Base-by-base conservation (phyloP, 2,888 invertebrate genomes). In the Ochropacha duplaris region DNA sequence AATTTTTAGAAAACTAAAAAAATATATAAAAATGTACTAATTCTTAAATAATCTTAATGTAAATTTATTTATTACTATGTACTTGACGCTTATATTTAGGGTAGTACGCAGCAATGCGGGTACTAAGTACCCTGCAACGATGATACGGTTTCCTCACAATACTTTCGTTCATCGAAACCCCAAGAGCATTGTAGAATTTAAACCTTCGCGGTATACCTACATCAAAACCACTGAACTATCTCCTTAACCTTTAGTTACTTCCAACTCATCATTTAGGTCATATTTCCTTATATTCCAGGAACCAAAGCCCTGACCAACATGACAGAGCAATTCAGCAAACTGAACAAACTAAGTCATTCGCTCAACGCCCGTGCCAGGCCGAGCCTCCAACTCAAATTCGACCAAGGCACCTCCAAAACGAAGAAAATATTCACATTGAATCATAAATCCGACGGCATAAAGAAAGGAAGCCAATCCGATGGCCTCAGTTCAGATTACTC, bases 241-340 rank as follows among this genome's bases (percentile, higher is more conserved):
- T 54, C 57, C 14, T 36, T 2, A 52, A 34, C 24, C 9, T 26
- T 1, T 31, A 24, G 22, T 16, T 22, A 16, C 49, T 52, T 31
- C 22, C 22, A 4, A 12, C 28, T n/a, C 28, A 9, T 28, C 6
- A 9, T n/a, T n/a, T n/a, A n/a, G n/a, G n/a, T n/a, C 55, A 44
- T 49, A 59, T 58, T 80, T 88, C 8, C 11, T 31, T 12, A 31
- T 31, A 31, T 64, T 19, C 4, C 82, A 96, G 97, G 97, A 75
- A 95, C 96, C 9, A 97, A 97, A 91, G 98, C 97, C 54, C 88
- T 98, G 59, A 96, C 94, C 64, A 98, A 97, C 81, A 96, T 98
- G 93, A 95, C 96, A 0, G 97, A 97, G 66, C 97, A 97, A 79
- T 96, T 98, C 85, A 97, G 96, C 59, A 97, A 97, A 83, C 85